Evolutionary conservation across 2,113 vertebrate genomes (phyloP).

Genomic region (Chlamydotis undulata): DNA sequence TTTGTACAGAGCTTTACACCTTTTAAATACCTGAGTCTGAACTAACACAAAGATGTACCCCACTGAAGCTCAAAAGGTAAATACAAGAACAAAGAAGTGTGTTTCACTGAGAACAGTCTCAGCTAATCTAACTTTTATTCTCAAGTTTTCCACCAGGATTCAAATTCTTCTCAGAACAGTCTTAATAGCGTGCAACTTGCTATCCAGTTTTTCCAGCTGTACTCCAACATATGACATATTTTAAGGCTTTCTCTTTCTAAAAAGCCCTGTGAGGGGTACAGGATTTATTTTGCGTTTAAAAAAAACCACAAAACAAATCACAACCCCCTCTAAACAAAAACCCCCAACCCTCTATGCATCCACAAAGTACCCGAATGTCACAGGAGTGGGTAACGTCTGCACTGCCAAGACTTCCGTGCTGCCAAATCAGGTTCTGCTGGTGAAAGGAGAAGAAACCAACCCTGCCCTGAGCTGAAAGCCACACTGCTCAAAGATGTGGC

Average conservation of each 20-base stretch:
- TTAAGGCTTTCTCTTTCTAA: not conserved
- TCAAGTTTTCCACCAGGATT: not conserved
- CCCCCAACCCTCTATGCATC: rapidly evolving
- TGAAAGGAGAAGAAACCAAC: not conserved
- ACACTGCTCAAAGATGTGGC: not conserved
- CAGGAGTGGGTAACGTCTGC: not conserved
- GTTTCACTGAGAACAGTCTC: not conserved
- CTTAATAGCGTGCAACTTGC: not conserved
- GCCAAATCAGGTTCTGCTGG: not conserved
- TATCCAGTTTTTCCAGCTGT: not conserved
- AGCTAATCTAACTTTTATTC: not conserved
- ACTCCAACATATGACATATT: not conserved
- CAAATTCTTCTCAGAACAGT: not conserved
- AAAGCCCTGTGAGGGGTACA: not conserved
- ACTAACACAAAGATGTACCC: not conserved
- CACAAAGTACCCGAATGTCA: rapidly evolving
- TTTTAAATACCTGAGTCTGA: rapidly evolving
- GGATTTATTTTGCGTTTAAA: not conserved
- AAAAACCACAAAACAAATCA: not conserved
- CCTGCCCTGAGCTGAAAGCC: not conserved
- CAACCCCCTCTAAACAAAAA: not conserved
- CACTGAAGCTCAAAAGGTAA: not conserved
- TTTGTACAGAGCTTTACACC: not conserved
- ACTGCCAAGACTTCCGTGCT: not conserved
- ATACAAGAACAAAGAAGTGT: not conserved